These are phyloP conservation scores for Parapristionchus giblindavisi DNA, from an alignment of 2,888 invertebrate genomes.

Conservation along the genomic window DNA sequence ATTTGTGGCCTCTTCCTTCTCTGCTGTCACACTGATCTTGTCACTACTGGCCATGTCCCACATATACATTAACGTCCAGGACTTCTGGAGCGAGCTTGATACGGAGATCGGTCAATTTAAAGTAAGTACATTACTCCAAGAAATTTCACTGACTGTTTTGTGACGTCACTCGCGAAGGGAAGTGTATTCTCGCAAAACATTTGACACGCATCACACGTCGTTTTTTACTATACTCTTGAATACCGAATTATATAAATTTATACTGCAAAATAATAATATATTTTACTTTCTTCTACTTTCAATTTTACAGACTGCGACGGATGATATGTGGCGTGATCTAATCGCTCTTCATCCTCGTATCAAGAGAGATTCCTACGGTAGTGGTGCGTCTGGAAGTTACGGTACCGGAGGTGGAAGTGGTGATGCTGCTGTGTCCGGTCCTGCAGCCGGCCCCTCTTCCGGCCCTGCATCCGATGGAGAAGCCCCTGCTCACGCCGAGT, in stretches of 20 bases:
- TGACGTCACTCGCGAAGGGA: too few relatives aligned
- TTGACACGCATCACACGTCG: too few relatives aligned
- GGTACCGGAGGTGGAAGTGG: too few relatives aligned
- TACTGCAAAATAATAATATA: too few relatives aligned
- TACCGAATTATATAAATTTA: too few relatives aligned
- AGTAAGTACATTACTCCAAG: conserved; percentile 41
- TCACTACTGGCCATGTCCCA: conserved; percentile 51
- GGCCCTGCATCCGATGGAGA: too few relatives aligned
- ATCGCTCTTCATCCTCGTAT: conserved; percentile 44
- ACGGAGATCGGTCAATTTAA: conserved; percentile 49
- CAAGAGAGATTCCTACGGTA: conserved; percentile 39
- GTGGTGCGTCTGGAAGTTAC: not conserved
- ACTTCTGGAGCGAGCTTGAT: conserved; percentile 55
- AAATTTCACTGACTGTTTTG: not conserved
- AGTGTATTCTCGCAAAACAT: not conserved
- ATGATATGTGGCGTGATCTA: conserved; percentile 66
- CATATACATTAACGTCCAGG: conserved; percentile 54
- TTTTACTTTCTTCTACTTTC: too few relatives aligned
- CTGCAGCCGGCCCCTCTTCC: not conserved
- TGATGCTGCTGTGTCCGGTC: not conserved
- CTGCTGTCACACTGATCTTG: conserved; percentile 52
- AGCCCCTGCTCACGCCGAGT: conserved; percentile 11
- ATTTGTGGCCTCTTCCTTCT: conserved; percentile 51
- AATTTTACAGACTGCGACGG: conserved; percentile 52
- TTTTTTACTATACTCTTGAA: too few relatives aligned